Evolutionary conservation across 2,888 invertebrate species (phyloP), one percentile per base, ranked within the genome.

Genomic region (Chymomyza fuscimana): DNA sequence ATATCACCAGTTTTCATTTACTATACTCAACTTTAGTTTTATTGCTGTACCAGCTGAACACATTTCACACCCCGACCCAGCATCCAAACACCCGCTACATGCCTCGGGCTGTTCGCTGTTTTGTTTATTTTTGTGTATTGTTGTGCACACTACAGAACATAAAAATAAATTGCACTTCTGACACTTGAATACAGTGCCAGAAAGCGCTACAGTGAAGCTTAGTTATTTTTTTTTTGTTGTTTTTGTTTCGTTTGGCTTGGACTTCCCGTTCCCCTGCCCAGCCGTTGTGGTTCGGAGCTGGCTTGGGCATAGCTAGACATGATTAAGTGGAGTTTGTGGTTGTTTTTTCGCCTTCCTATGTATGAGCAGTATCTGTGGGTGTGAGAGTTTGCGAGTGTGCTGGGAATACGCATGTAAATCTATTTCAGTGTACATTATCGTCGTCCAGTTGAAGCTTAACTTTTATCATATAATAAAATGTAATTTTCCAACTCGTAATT

Each of bases 381-480:
- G 32, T 36, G 63, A 9, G 63, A 15, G 51, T 65, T 15, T 40
- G 65, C 56, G 56, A 12, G 54, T 65, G 83, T 74, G 69, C 72
- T 71, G 76, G 86, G 86, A 86, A 84, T 84, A 85, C 83, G 86
- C 85, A 85, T 85, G 85, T 85, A 85, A 85, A 85, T 85, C 85
- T 87, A 87, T 85, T 85, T 85, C 83, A 76, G 81, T 82, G 75
- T 81, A 85, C 87, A 85, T 85, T 85, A 85, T 85, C 87, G 81
- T 79, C 85, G 85, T 87, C 87, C 85, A 85, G 87, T 85, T 85
- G 86, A 81, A 86, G 85, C 86, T 86, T 88, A 88, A 86, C 88
- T 88, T 88, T 86, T 86, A 86, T 88, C 85, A 86, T 88, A 86
- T 88, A 88, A 86, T 86, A 86, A 86, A 86, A 86, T 88, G 85